Evolutionary conservation across 2,888 invertebrate genomes (phyloP).

Genomic region (Mesoligia furuncula): DNA sequence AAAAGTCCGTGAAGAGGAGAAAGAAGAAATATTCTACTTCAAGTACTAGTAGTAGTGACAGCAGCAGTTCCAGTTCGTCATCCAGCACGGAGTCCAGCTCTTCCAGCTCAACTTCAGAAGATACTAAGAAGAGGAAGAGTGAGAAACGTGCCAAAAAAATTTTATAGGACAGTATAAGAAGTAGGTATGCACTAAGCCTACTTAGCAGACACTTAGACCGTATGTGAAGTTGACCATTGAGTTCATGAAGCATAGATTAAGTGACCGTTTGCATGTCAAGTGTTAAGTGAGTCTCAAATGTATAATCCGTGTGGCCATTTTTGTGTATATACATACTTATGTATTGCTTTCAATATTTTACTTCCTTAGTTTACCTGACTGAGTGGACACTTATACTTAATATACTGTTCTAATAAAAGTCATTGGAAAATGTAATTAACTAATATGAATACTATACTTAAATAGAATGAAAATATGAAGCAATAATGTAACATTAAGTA

Average conservation of each 20-base stretch:
- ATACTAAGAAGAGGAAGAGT: slow-evolving; percentile 74
- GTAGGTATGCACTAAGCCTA: slow-evolving; percentile 22
- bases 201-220: slow-evolving; percentile 15
- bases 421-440: slow-evolving; percentile 6
- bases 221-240: slow-evolving; percentile 29
- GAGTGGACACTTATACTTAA: slow-evolving; percentile 43
- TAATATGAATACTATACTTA: neutral
- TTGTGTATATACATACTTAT: too few species aligned
- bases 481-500: slow-evolving; percentile 8
- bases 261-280: slow-evolving; percentile 34
- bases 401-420: slow-evolving; percentile 28
- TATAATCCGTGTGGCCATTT: slow-evolving; percentile 62
- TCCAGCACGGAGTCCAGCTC: slow-evolving; percentile 78
- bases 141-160: slow-evolving; percentile 75
- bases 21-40: slow-evolving; percentile 80
- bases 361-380: slow-evolving; percentile 38
- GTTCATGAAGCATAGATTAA: slow-evolving; percentile 20
- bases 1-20: slow-evolving; percentile 73
- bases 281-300: slow-evolving; percentile 45
- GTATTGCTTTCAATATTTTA: slow-evolving; percentile 26
- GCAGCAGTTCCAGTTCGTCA: slow-evolving; percentile 74
- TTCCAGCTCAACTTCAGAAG: slow-evolving; percentile 81
- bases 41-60: slow-evolving; percentile 79
- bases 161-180: slow-evolving; percentile 63
- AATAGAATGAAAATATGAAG: neutral